Evolutionary conservation across 2,113 vertebrate species (phyloP), one percentile per base, ranked within the genome.

Genomic region (Psittacus erithacus): DNA sequence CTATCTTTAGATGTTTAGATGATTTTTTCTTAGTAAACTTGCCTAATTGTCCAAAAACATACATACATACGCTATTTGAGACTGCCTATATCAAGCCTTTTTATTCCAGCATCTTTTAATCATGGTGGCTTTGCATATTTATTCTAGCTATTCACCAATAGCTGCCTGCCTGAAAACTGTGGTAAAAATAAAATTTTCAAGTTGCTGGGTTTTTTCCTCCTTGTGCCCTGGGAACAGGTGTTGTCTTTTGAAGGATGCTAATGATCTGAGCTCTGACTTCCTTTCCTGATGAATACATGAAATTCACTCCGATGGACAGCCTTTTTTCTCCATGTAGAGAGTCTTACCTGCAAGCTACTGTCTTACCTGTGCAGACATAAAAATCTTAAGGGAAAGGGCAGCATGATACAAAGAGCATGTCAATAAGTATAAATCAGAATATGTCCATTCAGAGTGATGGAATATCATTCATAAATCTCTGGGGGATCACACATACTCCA

Each of bases 401-500:
- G 39, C 10, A 6, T 8, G 46, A 25, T n/a, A 15, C 33, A 60
- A 17, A 38, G 24, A 91, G 12, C 33, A 8, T 47, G 43, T 63
- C 59, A 35, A 7, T 80, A 55, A 52, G 60, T 75, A 6, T 86
- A 82, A 95, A 90, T 17, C 59, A 78, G 74, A 67, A 90, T 76
- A 25, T 69, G 55, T 63, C 68, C 69, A 41, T 62, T 52, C 38
- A 17, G 50, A 46, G 33, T 52, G 68, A 65, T 92, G 82, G 92
- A 92, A 92, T 96, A 82, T 81, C 77, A 20, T 81, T 92, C 57
- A 41, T 65, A 63, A 65, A 65, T 73, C 80, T 31, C 47, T 33
- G 52, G 39, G 53, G 81, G 63, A 65, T 90, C 52, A 57, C 77
- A 41, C 75, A 5, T 15, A 67, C 77, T 75, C 75, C 41, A 41